phyloP scores from a whole-genome alignment of 2,113 vertebrate genomes.

The Prionailurus bengalensis region DNA sequence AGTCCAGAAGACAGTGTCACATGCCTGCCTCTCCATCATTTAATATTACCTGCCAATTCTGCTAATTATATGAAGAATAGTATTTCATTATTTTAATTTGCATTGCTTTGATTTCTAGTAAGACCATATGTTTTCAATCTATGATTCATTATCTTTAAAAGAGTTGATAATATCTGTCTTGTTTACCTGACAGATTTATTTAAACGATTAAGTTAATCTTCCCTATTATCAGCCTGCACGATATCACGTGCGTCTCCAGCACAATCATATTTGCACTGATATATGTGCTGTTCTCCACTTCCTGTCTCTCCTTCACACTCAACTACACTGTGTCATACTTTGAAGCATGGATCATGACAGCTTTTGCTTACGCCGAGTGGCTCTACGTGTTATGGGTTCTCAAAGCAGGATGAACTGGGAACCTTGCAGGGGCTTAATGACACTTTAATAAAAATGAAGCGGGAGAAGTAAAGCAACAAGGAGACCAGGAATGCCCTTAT shows the following conservation, averaged over 20 bases:
- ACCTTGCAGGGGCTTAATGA: neutral
- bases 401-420: neutral
- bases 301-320: neutral
- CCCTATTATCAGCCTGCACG: neutral
- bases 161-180: neutral
- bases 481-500: neutral
- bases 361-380: neutral
- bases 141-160: constrained; percentile 1
- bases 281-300: neutral
- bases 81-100: neutral
- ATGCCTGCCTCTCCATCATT: neutral
- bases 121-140: neutral
- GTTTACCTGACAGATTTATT: neutral
- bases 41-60: neutral
- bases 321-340: neutral
- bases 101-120: neutral
- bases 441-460: neutral
- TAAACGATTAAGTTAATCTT: neutral
- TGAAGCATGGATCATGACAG: neutral
- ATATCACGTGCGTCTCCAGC: neutral
- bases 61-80: neutral
- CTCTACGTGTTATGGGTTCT: neutral
- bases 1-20: neutral
- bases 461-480: neutral
- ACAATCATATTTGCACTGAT: neutral